phyloP scores from a whole-genome alignment of 2,797 vertebrate genomes.

The Chanos chanos region DNA sequence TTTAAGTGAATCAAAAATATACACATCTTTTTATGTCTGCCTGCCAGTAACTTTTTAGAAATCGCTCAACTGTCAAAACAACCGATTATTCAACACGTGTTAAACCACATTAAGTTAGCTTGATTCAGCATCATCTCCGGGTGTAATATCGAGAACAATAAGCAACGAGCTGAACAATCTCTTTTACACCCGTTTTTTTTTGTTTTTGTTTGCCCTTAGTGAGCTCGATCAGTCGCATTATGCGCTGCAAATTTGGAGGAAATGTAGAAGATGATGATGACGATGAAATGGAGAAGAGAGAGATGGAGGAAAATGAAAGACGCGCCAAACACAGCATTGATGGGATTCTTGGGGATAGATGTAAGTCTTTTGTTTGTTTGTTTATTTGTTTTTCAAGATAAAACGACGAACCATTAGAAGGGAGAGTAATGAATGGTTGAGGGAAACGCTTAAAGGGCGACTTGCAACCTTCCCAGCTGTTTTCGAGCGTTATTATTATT shows the following conservation, averaged over 20 bases:
- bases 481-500: background rate
- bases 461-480: too few species aligned
- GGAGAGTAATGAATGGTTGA: too few species aligned
- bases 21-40: too few species aligned
- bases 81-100: too few species aligned
- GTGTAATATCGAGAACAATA: background rate
- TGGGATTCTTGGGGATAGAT: constrained; percentile 95
- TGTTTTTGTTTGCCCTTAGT: constrained; percentile 62
- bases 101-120: too few species aligned
- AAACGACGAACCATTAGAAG: background rate
- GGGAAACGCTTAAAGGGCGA: too few species aligned
- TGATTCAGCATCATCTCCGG: too few species aligned
- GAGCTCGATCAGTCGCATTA: constrained; percentile 95
- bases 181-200: background rate
- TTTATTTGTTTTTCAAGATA: background rate
- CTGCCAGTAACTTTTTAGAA: too few species aligned
- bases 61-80: too few species aligned
- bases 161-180: background rate
- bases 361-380: constrained; percentile 66
- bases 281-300: constrained; percentile 88
- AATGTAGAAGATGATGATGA: constrained; percentile 93
- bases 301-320: constrained; percentile 88
- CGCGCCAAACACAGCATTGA: constrained; percentile 98
- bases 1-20: too few species aligned
- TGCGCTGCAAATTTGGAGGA: constrained; percentile 96